Evolutionary conservation across 2,888 invertebrate genomes (phyloP).

Genomic region (Acrocyrtus sp.): DNA sequence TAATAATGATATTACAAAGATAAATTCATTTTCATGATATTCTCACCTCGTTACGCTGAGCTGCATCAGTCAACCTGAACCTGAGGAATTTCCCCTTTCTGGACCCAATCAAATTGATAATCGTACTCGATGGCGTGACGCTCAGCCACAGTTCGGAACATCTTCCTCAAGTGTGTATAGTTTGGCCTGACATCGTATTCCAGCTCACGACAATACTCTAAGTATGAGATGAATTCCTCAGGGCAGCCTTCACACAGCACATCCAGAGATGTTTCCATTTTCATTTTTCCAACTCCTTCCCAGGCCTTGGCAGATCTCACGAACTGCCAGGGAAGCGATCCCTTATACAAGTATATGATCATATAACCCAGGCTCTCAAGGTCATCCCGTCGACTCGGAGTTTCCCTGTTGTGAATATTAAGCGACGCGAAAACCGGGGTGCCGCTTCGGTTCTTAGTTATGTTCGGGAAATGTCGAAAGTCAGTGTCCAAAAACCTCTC

Average conservation of each 20-base stretch:
- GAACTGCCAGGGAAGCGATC: slow-evolving; percentile 11
- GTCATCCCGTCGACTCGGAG: slow-evolving; percentile 33
- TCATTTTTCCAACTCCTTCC: neutral
- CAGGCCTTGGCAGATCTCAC: neutral
- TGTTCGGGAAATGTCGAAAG: neutral
- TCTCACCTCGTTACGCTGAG: too few relatives aligned
- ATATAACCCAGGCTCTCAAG: slow-evolving; percentile 20
- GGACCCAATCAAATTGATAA: slow-evolving; percentile 13
- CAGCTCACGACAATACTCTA: slow-evolving; percentile 9
- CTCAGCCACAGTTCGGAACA: neutral
- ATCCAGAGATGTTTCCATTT: neutral
- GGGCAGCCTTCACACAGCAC: neutral
- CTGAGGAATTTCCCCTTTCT: too few relatives aligned
- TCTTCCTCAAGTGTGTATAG: neutral
- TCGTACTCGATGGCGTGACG: neutral
- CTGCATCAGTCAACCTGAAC: too few relatives aligned
- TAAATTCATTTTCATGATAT: too few relatives aligned
- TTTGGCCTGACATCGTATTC: slow-evolving; percentile 8
- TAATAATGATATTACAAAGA: too few relatives aligned
- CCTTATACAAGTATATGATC: slow-evolving; percentile 13
- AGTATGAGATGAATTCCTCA: neutral
- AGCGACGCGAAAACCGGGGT: neutral
- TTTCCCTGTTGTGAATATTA: neutral
- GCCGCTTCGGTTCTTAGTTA: neutral
- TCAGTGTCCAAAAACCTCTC: neutral